Evolutionary conservation across 1,140 invertebrate genomes (phyloP).

Genomic region (Ylistrum balloti): DNA sequence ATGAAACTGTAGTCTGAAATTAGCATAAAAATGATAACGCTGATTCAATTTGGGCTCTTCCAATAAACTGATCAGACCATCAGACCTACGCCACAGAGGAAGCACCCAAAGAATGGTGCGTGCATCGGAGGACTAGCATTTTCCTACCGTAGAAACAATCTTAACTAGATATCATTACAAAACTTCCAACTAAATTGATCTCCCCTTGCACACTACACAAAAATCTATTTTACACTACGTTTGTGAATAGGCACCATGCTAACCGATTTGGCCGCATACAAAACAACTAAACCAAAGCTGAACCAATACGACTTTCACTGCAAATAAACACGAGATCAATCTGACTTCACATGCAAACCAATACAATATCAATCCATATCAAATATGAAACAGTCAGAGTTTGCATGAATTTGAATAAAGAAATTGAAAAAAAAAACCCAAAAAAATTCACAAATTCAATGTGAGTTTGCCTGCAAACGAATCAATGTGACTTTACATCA

Average conservation of each 20-base stretch:
- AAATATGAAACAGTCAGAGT: not conserved
- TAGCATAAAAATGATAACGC: not conserved
- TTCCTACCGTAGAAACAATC: not conserved
- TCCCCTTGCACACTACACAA: not conserved
- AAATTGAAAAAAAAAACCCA: too few relatives aligned
- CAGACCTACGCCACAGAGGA: not conserved
- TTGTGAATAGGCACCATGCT: not conserved
- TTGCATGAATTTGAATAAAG: not conserved
- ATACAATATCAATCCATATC: not conserved
- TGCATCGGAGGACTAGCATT: not conserved
- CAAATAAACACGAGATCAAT: not conserved
- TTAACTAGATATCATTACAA: slow-evolving; percentile 25
- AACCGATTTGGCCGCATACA: not conserved
- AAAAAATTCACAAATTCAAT: not conserved
- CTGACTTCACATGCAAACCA: not conserved
- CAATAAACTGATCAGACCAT: not conserved
- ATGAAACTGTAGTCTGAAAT: too few relatives aligned
- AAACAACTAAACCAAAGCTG: not conserved
- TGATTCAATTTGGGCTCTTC: slow-evolving; percentile 20
- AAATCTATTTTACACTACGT: not conserved
- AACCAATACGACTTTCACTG: not conserved
- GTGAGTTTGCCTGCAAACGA: slow-evolving; percentile 17
- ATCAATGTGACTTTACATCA: not conserved
- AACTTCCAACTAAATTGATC: not conserved
- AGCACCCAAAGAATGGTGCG: not conserved